A percentile compares a stretch with the other conserved stretches of the same genome.
These are phyloP conservation scores for Drosophila bocki DNA, from an alignment of 1,140 invertebrate genomes.

Conservation along the genomic window DNA sequence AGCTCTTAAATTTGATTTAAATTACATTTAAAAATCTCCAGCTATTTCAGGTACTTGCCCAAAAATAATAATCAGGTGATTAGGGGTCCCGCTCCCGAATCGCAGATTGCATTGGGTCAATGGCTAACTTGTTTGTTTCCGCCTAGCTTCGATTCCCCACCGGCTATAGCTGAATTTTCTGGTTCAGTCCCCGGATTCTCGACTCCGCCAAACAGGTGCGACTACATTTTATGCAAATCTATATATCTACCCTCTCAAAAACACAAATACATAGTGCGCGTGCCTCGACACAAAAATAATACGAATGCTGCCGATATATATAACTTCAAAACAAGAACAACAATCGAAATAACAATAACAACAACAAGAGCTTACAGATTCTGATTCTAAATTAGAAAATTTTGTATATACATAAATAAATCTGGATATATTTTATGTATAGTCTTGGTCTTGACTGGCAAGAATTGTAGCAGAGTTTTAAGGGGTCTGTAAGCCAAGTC, in stretches of 20 bases:
- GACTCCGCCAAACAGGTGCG: slow-evolving; percentile 62
- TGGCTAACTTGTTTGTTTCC: slow-evolving; percentile 46
- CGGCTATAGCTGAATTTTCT: slow-evolving; percentile 19
- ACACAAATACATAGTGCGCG: slow-evolving; percentile 49
- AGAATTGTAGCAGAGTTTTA: slow-evolving; percentile 4
- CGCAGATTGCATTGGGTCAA: slow-evolving; percentile 41
- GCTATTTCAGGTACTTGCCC: background rate
- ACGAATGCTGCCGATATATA: slow-evolving; percentile 12
- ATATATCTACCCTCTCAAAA: slow-evolving; percentile 12
- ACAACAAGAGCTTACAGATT: slow-evolving; percentile 44
- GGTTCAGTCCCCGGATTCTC: slow-evolving; percentile 22
- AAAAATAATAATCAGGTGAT: slow-evolving; percentile 33
- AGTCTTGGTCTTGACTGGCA: background rate
- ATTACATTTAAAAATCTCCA: background rate
- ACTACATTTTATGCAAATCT: slow-evolving; percentile 83
- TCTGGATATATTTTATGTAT: slow-evolving; percentile 23
- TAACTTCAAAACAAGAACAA: slow-evolving; percentile 29
- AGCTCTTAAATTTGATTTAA: background rate
- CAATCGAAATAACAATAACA: slow-evolving; percentile 46
- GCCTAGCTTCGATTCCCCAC: slow-evolving; percentile 13
- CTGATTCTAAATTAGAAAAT: slow-evolving; percentile 17
- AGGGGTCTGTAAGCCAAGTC: background rate
- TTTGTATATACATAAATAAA: slow-evolving; percentile 17
- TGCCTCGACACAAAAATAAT: slow-evolving; percentile 37
- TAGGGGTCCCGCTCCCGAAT: background rate